Percentiles rank a stretch among this genome's conserved stretches.
Evolutionary conservation across 2,113 vertebrate genomes (phyloP).

Genomic region (Entomyzon cyanotis): DNA sequence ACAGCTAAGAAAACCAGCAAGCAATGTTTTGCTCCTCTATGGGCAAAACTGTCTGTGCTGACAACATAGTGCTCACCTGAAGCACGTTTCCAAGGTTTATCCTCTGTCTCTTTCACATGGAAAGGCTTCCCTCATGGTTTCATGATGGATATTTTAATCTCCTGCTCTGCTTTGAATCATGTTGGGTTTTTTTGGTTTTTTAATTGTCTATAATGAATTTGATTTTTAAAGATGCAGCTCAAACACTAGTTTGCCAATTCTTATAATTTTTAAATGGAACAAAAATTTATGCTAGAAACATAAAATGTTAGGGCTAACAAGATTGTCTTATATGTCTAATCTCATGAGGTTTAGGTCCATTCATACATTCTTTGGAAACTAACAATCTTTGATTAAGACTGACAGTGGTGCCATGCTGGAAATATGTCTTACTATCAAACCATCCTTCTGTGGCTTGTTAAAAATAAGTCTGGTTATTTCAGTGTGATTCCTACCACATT

Average conservation of each 20-base stretch:
- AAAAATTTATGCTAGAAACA: neutral
- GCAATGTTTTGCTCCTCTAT: fast-evolving
- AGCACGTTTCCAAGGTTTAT: neutral
- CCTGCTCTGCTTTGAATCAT: neutral
- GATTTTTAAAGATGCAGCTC: neutral
- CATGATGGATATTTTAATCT: neutral
- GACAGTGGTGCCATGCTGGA: neutral
- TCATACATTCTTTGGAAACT: neutral
- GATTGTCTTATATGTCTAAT: neutral
- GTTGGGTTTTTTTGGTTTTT: fast-evolving
- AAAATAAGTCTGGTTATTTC: neutral
- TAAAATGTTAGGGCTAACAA: neutral
- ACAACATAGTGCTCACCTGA: neutral
- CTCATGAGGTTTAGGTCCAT: neutral
- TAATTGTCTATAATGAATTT: neutral
- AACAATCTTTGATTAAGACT: neutral
- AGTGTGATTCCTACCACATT: neutral
- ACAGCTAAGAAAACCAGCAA: neutral
- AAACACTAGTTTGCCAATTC: neutral
- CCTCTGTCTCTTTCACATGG: neutral
- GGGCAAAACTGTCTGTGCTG: neutral
- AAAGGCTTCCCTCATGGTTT: neutral
- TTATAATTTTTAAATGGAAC: neutral
- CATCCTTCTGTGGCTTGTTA: neutral
- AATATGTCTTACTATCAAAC: neutral